Evolutionary conservation across 64 coral and sea anemone species (phyloP), one percentile per base, ranked within the genome.

Genomic region (Dendrophyllia cribrosa): DNA sequence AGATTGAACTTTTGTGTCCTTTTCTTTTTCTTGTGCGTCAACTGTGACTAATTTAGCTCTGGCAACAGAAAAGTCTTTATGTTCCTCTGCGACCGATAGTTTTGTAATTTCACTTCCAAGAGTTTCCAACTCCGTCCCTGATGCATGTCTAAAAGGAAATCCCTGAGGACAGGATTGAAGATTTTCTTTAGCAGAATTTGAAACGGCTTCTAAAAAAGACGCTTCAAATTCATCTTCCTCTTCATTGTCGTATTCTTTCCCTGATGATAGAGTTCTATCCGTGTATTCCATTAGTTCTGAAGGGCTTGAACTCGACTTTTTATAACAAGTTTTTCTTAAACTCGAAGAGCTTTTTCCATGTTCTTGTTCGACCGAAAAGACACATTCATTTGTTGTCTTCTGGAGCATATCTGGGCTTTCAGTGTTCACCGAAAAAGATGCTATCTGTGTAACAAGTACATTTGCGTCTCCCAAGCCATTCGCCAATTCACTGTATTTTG

Each of bases 221-320:
- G 80, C 62, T 12, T 84, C 80, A 51, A 84, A 84, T 84, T 84
- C 80, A 22, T 83, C 79, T 64, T 78, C 70, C 0, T 56, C 65
- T 43, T 23, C 68, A 22, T 43, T 11, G 48, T 21, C 0, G 43
- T 43, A 5, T 56, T 70, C 34, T 20, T 7, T 55, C 60, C n/a
- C 24, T 15, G 11, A 47, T 10, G 1, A 20, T 26, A 9, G 10
- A 70, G 63, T 7, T 15, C 22, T 1, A 68, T n/a, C 3, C 8
- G 13, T 20, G 1, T 11, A 82, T 45, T 70, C 16, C 8, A 13
- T 17, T 17, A 23, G 52, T 43, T 14, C 14, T 52, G 9, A 45
- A 25, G 49, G 23, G 21, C 51, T 68, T 24, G 48, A 3, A 70
- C 13, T 3, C 0, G 19, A 1, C 1, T 48, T 25, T 72, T 21